Percentiles rank a stretch among this genome's conserved stretches.
These are phyloP conservation scores for Pteria penguin DNA, from an alignment of 2,888 invertebrate species.

Conservation along the genomic window DNA sequence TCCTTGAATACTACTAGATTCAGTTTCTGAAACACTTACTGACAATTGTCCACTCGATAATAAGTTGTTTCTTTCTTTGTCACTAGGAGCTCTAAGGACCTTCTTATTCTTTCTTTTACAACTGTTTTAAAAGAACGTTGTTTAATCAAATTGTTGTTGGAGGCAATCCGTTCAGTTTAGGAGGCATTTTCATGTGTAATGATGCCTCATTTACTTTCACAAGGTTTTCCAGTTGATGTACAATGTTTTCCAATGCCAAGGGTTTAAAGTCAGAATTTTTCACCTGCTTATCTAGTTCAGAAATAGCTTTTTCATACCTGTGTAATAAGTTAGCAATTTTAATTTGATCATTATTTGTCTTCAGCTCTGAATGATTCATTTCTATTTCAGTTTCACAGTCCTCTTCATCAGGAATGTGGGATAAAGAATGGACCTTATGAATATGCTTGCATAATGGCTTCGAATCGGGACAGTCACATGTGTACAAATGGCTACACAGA, in stretches of 20 bases:
- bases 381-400: not conserved
- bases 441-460: conserved; percentile 10
- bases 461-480: conserved; percentile 12
- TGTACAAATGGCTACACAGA: conserved; percentile 15
- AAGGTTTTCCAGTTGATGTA: not conserved
- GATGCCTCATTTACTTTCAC: not conserved
- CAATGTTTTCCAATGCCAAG: not conserved
- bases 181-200: not conserved
- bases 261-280: not conserved
- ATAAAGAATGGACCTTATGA: conserved; percentile 12
- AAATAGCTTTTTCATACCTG: not conserved
- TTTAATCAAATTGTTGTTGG: not conserved
- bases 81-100: not conserved
- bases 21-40: not conserved
- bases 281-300: not conserved
- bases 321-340: not conserved
- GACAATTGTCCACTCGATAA: not conserved
- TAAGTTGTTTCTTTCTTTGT: not conserved
- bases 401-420: not conserved
- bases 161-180: not conserved
- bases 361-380: not conserved
- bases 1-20: not conserved
- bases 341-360: not conserved
- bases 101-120: not conserved
- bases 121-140: not conserved